These are phyloP conservation scores for Acropternis orthonyx DNA, from an alignment of 2,797 vertebrate species.

Conservation along the genomic window DNA sequence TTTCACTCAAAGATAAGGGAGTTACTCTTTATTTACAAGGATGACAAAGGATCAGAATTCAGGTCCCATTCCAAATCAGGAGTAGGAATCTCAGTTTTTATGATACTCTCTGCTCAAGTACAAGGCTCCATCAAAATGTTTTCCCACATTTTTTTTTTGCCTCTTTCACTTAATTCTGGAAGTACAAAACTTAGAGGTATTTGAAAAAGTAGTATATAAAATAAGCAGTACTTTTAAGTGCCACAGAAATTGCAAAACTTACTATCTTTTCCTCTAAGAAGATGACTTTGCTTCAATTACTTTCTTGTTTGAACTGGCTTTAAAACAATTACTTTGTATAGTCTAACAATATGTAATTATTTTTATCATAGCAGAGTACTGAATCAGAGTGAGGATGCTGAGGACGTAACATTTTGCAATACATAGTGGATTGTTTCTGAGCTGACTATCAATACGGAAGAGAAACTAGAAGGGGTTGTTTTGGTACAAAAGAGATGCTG, in stretches of 20 bases:
- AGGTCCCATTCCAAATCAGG: neutral
- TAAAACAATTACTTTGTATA: neutral
- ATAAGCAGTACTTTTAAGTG: neutral
- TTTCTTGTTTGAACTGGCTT: neutral
- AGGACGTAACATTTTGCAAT: neutral
- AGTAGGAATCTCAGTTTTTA: neutral
- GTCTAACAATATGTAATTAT: neutral
- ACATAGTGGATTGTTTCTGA: neutral
- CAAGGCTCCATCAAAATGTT: neutral
- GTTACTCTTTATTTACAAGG: neutral
- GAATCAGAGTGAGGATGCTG: neutral
- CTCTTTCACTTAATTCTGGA: neutral
- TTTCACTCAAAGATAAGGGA: slow-evolving; percentile 13
- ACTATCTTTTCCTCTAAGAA: neutral
- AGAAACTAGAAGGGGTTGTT: neutral
- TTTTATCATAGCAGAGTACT: neutral
- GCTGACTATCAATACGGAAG: neutral
- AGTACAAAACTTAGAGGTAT: neutral
- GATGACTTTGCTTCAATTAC: neutral
- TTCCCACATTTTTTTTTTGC: neutral
- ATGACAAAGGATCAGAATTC: neutral
- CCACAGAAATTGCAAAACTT: neutral
- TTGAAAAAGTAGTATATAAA: neutral
- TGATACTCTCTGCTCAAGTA: neutral
- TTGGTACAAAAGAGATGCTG: neutral